Evolutionary conservation across 2,888 invertebrate species (phyloP), one percentile per base, ranked within the genome.

Genomic region (Agrochola macilenta): DNA sequence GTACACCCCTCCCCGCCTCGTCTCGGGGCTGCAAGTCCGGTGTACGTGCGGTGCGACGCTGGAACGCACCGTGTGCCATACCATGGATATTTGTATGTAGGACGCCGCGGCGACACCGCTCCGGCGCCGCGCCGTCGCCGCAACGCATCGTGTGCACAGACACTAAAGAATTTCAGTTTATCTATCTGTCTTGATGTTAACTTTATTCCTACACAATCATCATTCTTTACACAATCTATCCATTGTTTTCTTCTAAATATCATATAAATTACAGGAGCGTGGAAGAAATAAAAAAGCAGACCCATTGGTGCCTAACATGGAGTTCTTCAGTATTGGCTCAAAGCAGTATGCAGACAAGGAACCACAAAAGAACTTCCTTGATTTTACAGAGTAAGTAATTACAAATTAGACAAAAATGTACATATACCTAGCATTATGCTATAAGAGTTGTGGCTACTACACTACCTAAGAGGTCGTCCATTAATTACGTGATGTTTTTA

Each of bases 301-400:
- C 23, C 94, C 94, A 2, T 85, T 97, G 54, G 92, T 97, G 12
- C 97, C 97, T 3, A 94, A 93, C 76, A 91, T 96, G 91, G 94
- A 95, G 82, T 94, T 95, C 84, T 74, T 91, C 9, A 93, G 93
- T 79, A 88, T 95, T 76, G 95, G 94, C 0, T 93, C 93, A 9
- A 91, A 91, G 58, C 94, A 94, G 81, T 93, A 95, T 88, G 84
- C 88, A 11, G 91, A 92, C 20, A 91, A 91, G 71, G 92, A 90
- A 66, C 84, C 91, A 39, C 85, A 90, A 60, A 96, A 95, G 79
- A 95, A 89, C 68, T 93, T 93, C 76, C 88, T 96, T 1, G 95
- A 97, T 85, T 96, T 96, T 81, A 93, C 95, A 73, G 96, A 96
- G 97, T 97, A 89, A 94, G 95, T 93, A 52, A 2, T 46, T 52